A percentile compares a stretch with the other conserved stretches of the same genome.
phyloP scores from a whole-genome alignment of 2,888 invertebrate species.

The Hypena proboscidalis region DNA sequence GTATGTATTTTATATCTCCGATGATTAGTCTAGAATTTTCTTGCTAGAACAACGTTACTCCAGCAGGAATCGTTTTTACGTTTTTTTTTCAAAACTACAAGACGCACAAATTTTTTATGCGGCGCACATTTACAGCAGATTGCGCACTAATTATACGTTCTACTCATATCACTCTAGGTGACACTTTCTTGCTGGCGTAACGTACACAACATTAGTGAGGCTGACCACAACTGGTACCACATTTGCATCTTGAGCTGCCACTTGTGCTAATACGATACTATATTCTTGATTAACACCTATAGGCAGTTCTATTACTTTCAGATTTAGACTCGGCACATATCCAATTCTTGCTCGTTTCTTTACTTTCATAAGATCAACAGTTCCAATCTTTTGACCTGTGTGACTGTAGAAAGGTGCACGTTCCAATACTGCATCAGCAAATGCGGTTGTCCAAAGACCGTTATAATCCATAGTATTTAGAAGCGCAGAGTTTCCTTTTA shows the following conservation, averaged over 20 bases:
- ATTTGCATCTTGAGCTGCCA: conserved; percentile 6
- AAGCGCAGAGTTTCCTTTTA: conserved; percentile 42
- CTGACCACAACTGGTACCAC: not conserved
- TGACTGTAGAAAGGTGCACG: conserved; percentile 36
- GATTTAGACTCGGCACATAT: conserved; percentile 6
- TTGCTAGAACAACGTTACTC: too few species aligned
- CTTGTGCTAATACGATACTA: conserved; percentile 28
- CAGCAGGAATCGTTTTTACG: too few species aligned
- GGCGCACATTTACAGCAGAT: too few species aligned
- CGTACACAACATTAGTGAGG: too few species aligned
- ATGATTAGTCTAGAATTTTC: too few species aligned
- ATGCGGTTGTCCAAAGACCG: conserved; percentile 40
- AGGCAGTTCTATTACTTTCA: conserved; percentile 35
- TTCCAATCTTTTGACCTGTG: conserved; percentile 29
- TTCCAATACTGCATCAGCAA: conserved; percentile 28
- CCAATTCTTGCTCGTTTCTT: conserved; percentile 27
- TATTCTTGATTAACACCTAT: conserved; percentile 33
- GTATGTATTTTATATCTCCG: too few species aligned
- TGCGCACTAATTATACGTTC: too few species aligned
- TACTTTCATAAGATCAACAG: conserved; percentile 40
- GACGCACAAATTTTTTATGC: too few species aligned
- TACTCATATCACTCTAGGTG: too few species aligned
- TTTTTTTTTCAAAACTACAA: too few species aligned
- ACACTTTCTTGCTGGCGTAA: too few species aligned
- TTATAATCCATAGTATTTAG: conserved; percentile 39